Base-by-base conservation (phyloP, 2,888 invertebrate genomes). In the Cantharis nigra region DNA sequence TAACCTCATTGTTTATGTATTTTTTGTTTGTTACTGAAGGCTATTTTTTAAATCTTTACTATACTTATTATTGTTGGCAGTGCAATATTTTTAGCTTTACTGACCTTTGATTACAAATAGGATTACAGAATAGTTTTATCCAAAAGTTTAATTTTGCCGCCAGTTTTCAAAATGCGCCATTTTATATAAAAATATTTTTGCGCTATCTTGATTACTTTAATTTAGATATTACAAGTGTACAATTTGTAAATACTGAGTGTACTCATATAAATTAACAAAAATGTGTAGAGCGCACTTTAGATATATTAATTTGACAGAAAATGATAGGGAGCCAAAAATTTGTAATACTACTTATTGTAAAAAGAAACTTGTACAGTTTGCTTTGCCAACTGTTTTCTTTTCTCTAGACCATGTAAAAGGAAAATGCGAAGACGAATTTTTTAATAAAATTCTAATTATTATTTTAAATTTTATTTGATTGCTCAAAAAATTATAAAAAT, bases 71-170 rank as follows among this genome's bases (percentile, higher is more conserved):
- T 67, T 64, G 65, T 18, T n/a, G 26, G 30, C 18, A 16, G 78
- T 78, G 78, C 78, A 78, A 78, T 78, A 78, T 63, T 33, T 30
- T 23, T 23, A 70, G 78, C 78, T 78, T 77, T 78, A 78, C 75
- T 72, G 78, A 78, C 78, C 78, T 75, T 78, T 78, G 78, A 78
- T 78, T 78, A 63, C 74, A 70, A 64, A 70, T 74, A 63, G 49
- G 65, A 65, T 65, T 18, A 49, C 7, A 49, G 5, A 49, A n/a
- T 49, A 49, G n/a, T 28, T 28, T 9, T 28, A 28, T 1, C 10
- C 28, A 9, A 9, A 28, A 11, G 33, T 49, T 49, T 49, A 49
- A 33, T 49, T 49, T 49, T 49, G 49, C 49, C 49, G 49, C 49
- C 49, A 49, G 13, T 33, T 33, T n/a, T 49, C n/a, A 49, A n/a